Percentiles rank a stretch among this genome's conserved stretches.
Evolutionary conservation across 1,140 invertebrate species (phyloP).

Genomic region (Theocolax elegans): DNA sequence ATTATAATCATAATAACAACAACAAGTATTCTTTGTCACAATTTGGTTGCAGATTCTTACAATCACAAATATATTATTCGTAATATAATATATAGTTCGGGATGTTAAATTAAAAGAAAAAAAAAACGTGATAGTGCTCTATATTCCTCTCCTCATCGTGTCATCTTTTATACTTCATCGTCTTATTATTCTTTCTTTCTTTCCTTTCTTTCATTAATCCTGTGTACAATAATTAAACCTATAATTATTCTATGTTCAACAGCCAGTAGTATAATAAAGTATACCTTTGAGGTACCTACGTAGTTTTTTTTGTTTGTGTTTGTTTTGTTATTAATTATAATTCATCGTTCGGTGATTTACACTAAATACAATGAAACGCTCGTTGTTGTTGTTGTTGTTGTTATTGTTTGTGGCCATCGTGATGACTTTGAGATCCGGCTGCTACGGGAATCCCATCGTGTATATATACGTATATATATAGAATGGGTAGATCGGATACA

Average conservation of each 20-base stretch:
- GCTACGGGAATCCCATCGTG: slow-evolving; percentile 20
- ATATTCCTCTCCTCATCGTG: slow-evolving; percentile 58
- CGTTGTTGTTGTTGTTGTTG: too few species aligned
- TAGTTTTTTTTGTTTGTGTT: slow-evolving; percentile 64
- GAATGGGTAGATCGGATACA: too few species aligned
- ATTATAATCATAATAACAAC: slow-evolving; percentile 68
- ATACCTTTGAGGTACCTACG: slow-evolving; percentile 69
- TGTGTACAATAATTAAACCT: slow-evolving; percentile 67
- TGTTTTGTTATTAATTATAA: too few species aligned
- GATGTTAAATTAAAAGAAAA: slow-evolving; percentile 66
- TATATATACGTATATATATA: slow-evolving; percentile 6
- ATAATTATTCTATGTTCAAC: slow-evolving; percentile 68
- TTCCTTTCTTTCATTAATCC: too few species aligned
- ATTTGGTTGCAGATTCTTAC: slow-evolving; percentile 68
- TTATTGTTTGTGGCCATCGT: too few species aligned
- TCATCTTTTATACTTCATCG: too few species aligned
- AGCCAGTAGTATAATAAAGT: slow-evolving; percentile 68
- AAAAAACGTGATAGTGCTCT: slow-evolving; percentile 63
- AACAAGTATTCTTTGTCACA: slow-evolving; percentile 67
- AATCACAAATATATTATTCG: slow-evolving; percentile 67
- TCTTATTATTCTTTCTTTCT: too few species aligned
- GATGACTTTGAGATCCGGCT: slow-evolving; percentile 17
- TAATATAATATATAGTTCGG: slow-evolving; percentile 63
- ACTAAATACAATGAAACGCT: slow-evolving; percentile 62
- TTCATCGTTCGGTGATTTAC: too few species aligned